Evolutionary conservation across 1,140 invertebrate species (phyloP).

Genomic region (Drosophila pseudoananassae): DNA sequence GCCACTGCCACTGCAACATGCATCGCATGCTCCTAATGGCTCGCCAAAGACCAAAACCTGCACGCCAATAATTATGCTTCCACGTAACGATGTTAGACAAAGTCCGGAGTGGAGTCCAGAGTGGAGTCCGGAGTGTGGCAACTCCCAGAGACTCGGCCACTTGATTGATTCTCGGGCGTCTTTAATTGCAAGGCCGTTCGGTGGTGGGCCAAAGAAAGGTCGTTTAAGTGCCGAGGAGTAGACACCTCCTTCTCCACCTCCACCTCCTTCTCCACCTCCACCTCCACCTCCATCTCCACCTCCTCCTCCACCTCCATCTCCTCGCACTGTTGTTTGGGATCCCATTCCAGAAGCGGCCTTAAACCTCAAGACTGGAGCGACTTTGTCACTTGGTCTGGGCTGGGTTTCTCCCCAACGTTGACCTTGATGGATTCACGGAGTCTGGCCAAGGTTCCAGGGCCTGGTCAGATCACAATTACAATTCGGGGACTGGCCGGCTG

Average conservation of each 20-base stretch:
- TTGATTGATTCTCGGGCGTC: constrained; percentile 41
- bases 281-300: no score
- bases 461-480: no score
- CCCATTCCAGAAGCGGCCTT: not conserved
- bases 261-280: no score
- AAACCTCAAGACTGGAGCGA: not conserved
- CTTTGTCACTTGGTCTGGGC: not conserved
- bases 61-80: not conserved
- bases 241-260: no score
- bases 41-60: not conserved
- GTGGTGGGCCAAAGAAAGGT: not conserved
- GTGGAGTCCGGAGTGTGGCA: not conserved
- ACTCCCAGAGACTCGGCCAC: constrained; percentile 8
- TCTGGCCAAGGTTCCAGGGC: no score
- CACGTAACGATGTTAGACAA: no score
- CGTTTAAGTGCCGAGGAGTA: no score
- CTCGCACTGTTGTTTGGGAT: no score
- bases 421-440: no score
- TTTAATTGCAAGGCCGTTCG: constrained; percentile 42
- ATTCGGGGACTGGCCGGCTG: constrained; percentile 6
- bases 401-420: not conserved
- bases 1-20: not conserved
- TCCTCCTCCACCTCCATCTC: no score
- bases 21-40: constrained; percentile 32
- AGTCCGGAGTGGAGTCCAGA: no score